Base-by-base conservation (phyloP, 2,113 vertebrate species). In the Charina bottae region DNA sequence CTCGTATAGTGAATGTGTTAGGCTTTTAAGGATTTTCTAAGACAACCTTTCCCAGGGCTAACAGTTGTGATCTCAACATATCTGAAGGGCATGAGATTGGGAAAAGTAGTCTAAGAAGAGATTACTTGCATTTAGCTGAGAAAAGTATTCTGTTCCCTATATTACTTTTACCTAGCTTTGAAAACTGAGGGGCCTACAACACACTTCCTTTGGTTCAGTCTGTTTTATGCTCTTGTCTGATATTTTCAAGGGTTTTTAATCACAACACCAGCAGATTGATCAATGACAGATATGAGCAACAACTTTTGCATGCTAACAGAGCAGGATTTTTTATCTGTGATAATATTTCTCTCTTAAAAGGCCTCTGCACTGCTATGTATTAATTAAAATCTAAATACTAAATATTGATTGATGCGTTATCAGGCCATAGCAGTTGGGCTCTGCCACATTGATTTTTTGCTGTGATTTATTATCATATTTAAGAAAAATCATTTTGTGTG, bases 391-490 rank as follows among this genome's bases (percentile, higher is more conserved):
- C 98, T 99, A 99, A 99, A 99, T 99, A 99, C 98, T 99, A 99
- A 99, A 98, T 99, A 99, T 99, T 99, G 99, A 99, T 99, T 99
- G 98, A 99, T 99, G 98, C 97, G 98, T 99, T 99, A 99, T 99
- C 99, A 99, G 99, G 96, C 97, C 97, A 95, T 95, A 98, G 98
- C 99, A 99, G 99, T 99, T 99, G 99, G 98, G 97, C 97, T 93
- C 97, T 97, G 97, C 98, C 97, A 98, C 98, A 99, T 99, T 98
- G 99, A 99, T 99, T 98, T 98, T 97, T 98, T 96, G 94, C 98
- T 96, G 98, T 99, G 99, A 99, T 99, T 99, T 99, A 99, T 99
- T 99, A 99, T 99, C 99, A 99, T 99, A 99, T 99, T 99, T 99
- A 99, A 99, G 98, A 98, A 99, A 99, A 99, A 99, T 99, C 98